Percentiles rank a stretch among this genome's conserved stretches.
Evolutionary conservation across 1,140 invertebrate genomes (phyloP).

Genomic region (Xylocopa sonorina): DNA sequence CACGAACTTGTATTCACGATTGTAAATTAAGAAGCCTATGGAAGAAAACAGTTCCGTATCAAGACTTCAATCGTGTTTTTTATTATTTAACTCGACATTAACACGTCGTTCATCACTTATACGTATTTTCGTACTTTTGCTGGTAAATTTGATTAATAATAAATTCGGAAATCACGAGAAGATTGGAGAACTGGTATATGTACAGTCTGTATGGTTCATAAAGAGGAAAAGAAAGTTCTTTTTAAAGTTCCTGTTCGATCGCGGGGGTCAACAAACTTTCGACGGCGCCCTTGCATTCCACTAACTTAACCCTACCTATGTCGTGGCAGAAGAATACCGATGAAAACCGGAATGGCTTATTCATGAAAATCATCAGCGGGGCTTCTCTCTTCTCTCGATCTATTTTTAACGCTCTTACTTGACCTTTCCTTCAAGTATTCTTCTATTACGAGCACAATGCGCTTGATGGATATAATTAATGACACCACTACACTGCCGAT

Average conservation of each 20-base stretch:
- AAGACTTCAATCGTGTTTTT: slow-evolving; percentile 10
- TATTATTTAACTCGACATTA: not conserved
- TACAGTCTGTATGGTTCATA: not conserved
- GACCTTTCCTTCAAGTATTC: not conserved
- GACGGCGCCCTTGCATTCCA: not conserved
- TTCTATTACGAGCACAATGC: not conserved
- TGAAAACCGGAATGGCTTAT: not conserved
- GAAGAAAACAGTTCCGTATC: slow-evolving; percentile 2
- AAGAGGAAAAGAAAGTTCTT: not conserved
- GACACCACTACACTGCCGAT: not conserved
- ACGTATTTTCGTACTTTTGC: not conserved
- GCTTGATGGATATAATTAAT: not conserved
- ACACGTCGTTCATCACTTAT: not conserved
- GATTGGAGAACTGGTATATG: not conserved
- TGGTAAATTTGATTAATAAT: not conserved
- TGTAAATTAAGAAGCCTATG: slow-evolving; percentile 20
- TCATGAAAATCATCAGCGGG: not conserved
- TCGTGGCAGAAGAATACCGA: not conserved
- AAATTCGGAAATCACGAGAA: not conserved
- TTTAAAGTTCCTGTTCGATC: not conserved
- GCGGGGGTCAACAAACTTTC: not conserved
- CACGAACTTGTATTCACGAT: slow-evolving; percentile 8
- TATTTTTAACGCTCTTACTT: not conserved
- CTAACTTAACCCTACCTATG: slow-evolving; percentile 3
- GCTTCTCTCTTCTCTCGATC: not conserved